Percentiles rank a stretch among this genome's conserved stretches.
Conservation (phyloP, 1,140 invertebrate species). For the Panagrolaimus sp. region DNA sequence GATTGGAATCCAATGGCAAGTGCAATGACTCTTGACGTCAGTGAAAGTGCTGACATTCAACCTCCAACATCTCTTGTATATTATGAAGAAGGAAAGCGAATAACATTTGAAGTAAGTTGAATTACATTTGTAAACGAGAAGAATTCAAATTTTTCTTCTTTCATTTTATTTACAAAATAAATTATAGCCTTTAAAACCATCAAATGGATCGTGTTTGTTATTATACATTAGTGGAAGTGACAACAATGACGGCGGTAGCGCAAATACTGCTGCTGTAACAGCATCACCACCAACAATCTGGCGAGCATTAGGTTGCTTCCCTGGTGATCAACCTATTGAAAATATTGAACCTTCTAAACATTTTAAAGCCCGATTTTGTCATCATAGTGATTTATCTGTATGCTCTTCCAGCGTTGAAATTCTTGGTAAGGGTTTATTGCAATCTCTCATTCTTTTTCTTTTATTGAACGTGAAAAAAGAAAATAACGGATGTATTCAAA, state of each 20-base stretch:
- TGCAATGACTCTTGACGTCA: conserved; percentile 32
- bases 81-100: conserved; percentile 24
- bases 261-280: neutral
- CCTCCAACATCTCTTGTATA: conserved; percentile 27
- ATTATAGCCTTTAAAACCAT: too few species aligned
- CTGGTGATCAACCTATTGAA: conserved; percentile 20
- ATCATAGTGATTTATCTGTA: conserved; percentile 11
- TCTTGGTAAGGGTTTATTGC: conserved; percentile 13
- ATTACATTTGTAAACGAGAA: too few species aligned
- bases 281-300: neutral
- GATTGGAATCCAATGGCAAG: conserved; percentile 39
- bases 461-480: neutral
- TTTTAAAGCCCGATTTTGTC: conserved; percentile 26
- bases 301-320: conserved; percentile 17
- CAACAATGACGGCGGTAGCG: conserved; percentile 12
- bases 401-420: conserved; percentile 25
- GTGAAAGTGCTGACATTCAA: conserved; percentile 23
- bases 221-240: conserved; percentile 25
- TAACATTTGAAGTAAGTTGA: conserved; percentile 34
- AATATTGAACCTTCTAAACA: conserved; percentile 18
- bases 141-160: too few species aligned
- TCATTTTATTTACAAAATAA: too few species aligned
- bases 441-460: neutral
- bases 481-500: neutral
- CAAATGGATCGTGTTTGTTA: conserved; percentile 21